A percentile compares a stretch with the other conserved stretches of the same genome.
These are phyloP conservation scores for Ornithoptera priamus DNA, from an alignment of 2,888 invertebrate genomes.

Conservation along the genomic window DNA sequence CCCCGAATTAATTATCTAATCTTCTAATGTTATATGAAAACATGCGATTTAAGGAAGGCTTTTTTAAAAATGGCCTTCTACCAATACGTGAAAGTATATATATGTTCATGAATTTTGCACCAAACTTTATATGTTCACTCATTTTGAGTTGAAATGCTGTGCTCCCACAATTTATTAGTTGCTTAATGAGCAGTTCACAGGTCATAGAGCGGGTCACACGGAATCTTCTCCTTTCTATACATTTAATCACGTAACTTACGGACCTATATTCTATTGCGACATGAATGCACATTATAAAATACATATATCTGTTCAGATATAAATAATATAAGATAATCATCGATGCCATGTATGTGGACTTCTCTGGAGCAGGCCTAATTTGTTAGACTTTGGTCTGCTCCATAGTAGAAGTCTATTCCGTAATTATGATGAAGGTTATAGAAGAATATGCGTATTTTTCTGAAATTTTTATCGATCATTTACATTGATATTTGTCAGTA, in stretches of 20 bases:
- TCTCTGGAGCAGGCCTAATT: no score
- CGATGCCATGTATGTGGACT: no score
- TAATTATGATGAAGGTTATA: no score
- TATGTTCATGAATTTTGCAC: no score
- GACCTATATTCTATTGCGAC: constrained; percentile 9
- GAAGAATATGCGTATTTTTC: no score
- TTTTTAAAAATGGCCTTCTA: background rate
- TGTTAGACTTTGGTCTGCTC: no score
- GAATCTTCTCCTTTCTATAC: constrained; percentile 27
- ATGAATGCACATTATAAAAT: constrained; percentile 1
- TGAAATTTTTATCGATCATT: no score
- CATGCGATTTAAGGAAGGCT: background rate
- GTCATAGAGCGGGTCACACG: constrained; percentile 26
- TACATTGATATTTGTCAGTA: no score
- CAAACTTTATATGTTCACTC: background rate
- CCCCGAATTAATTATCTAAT: background rate
- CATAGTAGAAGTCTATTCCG: no score
- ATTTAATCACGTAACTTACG: constrained; percentile 25
- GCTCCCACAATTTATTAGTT: constrained; percentile 27
- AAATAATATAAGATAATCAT: background rate
- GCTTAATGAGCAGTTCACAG: constrained; percentile 28
- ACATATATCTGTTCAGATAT: background rate
- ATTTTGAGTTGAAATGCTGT: constrained; percentile 24
- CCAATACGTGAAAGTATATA: background rate
- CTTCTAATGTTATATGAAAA: background rate